Evolutionary conservation across 2,113 vertebrate species (phyloP).

Genomic region (Platanista minor): DNA sequence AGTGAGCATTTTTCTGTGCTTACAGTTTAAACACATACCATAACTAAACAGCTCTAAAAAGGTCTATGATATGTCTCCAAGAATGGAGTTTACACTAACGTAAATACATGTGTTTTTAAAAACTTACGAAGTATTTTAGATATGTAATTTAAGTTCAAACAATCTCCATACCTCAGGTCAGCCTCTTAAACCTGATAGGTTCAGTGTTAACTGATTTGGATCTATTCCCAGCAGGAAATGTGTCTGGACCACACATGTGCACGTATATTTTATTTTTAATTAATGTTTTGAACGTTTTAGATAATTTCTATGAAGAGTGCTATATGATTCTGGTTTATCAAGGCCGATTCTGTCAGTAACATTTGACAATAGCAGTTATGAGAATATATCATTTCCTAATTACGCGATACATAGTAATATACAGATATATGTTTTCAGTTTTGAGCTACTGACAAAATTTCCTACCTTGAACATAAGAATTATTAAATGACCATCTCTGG

Average conservation of each 20-base stretch:
- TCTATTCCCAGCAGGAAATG: slow-evolving; percentile 57
- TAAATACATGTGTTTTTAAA: not conserved
- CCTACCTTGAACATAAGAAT: not conserved
- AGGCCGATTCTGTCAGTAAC: not conserved
- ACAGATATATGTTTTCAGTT: not conserved
- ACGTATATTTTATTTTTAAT: not conserved
- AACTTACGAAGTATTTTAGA: not conserved
- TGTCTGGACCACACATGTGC: slow-evolving; percentile 52
- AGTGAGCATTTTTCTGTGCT: not conserved
- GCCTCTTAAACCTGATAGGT: not conserved
- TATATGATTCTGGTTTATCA: not conserved
- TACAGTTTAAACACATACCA: not conserved
- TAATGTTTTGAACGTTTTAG: not conserved
- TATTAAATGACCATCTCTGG: not conserved
- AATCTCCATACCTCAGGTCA: not conserved
- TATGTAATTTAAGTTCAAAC: not conserved
- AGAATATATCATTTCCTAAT: not conserved
- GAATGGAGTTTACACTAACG: not conserved
- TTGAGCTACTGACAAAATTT: not conserved
- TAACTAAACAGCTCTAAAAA: not conserved
- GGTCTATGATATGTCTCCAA: not conserved
- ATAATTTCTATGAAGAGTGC: not conserved
- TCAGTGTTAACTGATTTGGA: slow-evolving; percentile 58
- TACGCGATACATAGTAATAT: not conserved
- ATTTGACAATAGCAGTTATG: not conserved